Conservation (phyloP, 2,113 vertebrate genomes). For the Cynoglossus semilaevis region DNA sequence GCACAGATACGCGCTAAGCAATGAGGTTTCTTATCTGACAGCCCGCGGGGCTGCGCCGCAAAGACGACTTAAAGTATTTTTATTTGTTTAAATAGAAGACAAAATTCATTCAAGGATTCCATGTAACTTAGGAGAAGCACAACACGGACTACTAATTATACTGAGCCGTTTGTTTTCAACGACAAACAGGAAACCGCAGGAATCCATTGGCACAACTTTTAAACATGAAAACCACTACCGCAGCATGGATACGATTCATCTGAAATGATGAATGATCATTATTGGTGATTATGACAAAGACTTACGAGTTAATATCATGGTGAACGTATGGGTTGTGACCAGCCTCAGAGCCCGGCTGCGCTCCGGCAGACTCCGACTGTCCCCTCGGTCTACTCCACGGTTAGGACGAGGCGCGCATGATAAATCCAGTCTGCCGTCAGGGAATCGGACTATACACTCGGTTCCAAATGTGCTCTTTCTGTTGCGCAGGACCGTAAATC, state of each 20-base stretch:
- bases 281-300: neutral
- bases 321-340: slow-evolving; percentile 11
- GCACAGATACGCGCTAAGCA: neutral
- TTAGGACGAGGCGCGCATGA: slow-evolving; percentile 58
- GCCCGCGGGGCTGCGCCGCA: slow-evolving; percentile 48
- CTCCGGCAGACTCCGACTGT: slow-evolving; percentile 20
- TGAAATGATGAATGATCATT: neutral
- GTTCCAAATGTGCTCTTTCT: slow-evolving; percentile 11
- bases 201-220: neutral
- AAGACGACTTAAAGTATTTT: slow-evolving; percentile 1
- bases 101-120: neutral
- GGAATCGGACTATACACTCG: slow-evolving; percentile 17
- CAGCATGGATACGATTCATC: accelerated
- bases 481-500: slow-evolving; percentile 48
- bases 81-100: neutral
- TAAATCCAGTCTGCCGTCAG: slow-evolving; percentile 53
- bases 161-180: neutral
- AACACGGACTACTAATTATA: neutral
- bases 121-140: neutral
- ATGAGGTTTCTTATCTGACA: slow-evolving; percentile 65
- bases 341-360: slow-evolving; percentile 34
- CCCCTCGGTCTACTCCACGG: slow-evolving; percentile 48
- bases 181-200: slow-evolving; percentile 13
- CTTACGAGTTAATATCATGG: slow-evolving; percentile 80
- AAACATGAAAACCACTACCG: neutral